phyloP scores from a whole-genome alignment of 2,888 invertebrate genomes.

The Eupsilia transversa region DNA sequence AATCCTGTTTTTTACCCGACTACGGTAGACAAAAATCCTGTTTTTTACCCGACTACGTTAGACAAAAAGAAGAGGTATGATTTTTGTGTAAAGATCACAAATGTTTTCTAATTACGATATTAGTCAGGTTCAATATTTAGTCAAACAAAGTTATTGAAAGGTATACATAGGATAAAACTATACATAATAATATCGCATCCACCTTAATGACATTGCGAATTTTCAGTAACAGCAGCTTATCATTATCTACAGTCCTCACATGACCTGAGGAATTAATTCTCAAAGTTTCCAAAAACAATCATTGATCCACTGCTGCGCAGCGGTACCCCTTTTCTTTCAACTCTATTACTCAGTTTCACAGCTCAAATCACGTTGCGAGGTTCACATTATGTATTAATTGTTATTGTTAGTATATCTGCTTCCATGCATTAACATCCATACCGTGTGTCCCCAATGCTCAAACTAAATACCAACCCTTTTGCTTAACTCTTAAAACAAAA shows the following conservation, averaged over 20 bases:
- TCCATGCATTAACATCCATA: slow-evolving; percentile 53
- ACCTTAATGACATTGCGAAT: not conserved
- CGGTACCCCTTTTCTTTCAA: not conserved
- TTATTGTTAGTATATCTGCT: slow-evolving; percentile 36
- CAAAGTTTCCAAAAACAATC: not conserved
- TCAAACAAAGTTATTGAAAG: not conserved
- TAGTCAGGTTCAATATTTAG: not conserved
- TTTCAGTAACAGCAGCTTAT: not conserved
- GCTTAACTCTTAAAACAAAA: not conserved
- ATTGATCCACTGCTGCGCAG: not conserved
- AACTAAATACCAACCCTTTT: slow-evolving; percentile 24
- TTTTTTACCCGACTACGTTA: not conserved
- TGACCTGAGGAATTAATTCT: not conserved
- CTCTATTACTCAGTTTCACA: not conserved
- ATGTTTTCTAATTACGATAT: not conserved
- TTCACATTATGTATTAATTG: not conserved
- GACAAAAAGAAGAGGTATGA: too few relatives aligned
- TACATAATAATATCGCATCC: not conserved
- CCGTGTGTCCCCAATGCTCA: slow-evolving; percentile 54
- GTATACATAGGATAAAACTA: not conserved
- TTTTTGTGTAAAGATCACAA: not conserved
- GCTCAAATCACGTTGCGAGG: slow-evolving; percentile 4
- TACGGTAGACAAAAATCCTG: too few relatives aligned
- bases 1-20: not conserved
- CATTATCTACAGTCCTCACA: not conserved